phyloP scores from a whole-genome alignment of 2,888 invertebrate species.

The Eulithis testata region DNA sequence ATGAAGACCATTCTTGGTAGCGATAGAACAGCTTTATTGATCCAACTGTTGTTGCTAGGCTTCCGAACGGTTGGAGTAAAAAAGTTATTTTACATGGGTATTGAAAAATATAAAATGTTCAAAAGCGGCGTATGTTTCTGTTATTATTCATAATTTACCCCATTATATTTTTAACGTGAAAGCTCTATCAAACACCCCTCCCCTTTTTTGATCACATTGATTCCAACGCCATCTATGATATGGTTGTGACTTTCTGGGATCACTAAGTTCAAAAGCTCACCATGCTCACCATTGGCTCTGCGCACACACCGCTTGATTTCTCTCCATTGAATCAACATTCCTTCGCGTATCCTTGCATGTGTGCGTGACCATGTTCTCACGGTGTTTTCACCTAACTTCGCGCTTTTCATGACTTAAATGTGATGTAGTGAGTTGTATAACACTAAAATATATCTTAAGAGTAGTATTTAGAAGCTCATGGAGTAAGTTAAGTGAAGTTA shows the following conservation, averaged over 20 bases:
- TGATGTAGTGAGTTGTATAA: conserved; percentile 40
- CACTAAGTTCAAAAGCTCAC: conserved; percentile 71
- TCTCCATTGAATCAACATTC: conserved; percentile 84
- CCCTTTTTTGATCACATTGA: conserved; percentile 46
- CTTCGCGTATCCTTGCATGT: conserved; percentile 77
- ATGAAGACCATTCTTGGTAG: conserved; percentile 4
- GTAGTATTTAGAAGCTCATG: conserved; percentile 44
- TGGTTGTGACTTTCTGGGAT: conserved; percentile 52
- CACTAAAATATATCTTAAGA: conserved; percentile 38
- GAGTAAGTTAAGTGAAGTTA: conserved; percentile 51
- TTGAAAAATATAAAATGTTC: conserved; percentile 2
- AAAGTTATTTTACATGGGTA: no score
- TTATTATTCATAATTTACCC: conserved; percentile 13
- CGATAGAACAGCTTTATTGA: conserved; percentile 22
- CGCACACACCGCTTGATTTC: conserved; percentile 78
- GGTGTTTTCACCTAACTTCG: conserved; percentile 49
- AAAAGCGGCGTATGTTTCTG: neutral
- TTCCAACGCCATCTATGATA: conserved; percentile 69
- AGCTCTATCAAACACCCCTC: conserved; percentile 34
- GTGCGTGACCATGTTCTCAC: conserved; percentile 77
- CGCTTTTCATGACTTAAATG: conserved; percentile 64
- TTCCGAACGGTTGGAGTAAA: neutral
- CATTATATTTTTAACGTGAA: conserved; percentile 8
- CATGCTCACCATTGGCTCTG: conserved; percentile 72
- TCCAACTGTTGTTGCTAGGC: conserved; percentile 31